Evolutionary conservation across 64 coral and sea anemone genomes (phyloP), one percentile per base, ranked within the genome.

Genomic region (Porites lutea): DNA sequence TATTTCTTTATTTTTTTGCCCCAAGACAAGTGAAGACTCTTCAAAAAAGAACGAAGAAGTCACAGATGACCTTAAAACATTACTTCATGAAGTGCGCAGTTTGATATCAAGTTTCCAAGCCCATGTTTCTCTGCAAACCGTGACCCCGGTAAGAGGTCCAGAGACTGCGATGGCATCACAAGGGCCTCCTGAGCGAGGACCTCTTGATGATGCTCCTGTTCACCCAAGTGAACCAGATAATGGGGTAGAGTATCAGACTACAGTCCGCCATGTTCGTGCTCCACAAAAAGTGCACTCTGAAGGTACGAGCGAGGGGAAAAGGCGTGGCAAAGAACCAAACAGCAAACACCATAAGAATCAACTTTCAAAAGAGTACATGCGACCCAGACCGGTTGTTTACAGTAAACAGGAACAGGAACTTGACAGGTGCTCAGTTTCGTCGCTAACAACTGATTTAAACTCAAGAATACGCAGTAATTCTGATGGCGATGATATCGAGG

Each of bases 41-140:
- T 59, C 66, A 8, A 88, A n/a, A 58, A 73, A 73, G 49, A 88
- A 73, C 66, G 67, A 53, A 0, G 90, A 92, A 86, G 90, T 86
- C 43, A 60, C 82, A 45, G 71, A 92, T 15, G 90, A 92, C 61
- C 80, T 92, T 43, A 92, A 86, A 15, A 65, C 44, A 37, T 63
- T 92, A 62, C 72, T 92, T 5, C 81, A 77, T 48, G 90, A 92
- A 69, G 90, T 92, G 13, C 57, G 90, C 10, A 92, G 57, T 21
- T 13, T 92, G 45, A 92, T 92, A 20, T 86, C 82, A 78, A 87
- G 70, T 16, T 92, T 92, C 14, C 90, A 92, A 72, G 57, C 90
- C 1, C 80, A 86, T 71, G 65, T 83, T 0, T 72, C 89, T 19
- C 79, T 37, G 27, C 27, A 79, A 91, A 72, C 47, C 49, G 27